Percentiles rank a stretch among this genome's conserved stretches.
Conservation (phyloP, 2,113 vertebrate species). For the Tursiops truncatus region DNA sequence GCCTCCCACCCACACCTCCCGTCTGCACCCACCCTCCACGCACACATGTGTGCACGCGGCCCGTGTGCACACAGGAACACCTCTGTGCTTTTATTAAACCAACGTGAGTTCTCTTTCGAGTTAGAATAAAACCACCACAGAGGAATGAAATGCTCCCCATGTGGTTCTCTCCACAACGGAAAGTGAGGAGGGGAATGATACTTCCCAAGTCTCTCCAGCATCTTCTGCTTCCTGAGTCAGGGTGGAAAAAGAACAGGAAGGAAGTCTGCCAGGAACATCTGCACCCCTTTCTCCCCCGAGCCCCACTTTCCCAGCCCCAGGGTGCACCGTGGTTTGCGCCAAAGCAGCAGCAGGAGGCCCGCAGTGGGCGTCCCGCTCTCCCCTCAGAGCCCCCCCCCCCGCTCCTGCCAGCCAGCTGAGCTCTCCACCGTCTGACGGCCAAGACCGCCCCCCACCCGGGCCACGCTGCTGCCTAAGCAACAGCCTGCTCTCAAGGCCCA, state of each 20-base stretch:
- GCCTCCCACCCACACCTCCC: background rate
- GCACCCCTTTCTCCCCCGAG: background rate
- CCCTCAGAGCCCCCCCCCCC: background rate
- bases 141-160: background rate
- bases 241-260: background rate
- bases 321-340: background rate
- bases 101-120: background rate
- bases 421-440: background rate
- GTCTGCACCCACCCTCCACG: background rate
- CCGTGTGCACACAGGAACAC: background rate
- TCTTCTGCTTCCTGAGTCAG: background rate
- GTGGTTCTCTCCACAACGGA: background rate
- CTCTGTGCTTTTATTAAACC: fast-evolving
- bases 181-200: background rate
- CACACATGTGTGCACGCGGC: too few relatives aligned
- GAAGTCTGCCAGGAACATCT: background rate
- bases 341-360: background rate
- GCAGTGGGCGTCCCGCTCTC: fast-evolving
- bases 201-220: background rate
- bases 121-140: too few relatives aligned
- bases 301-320: fast-evolving
- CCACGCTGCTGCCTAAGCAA: background rate
- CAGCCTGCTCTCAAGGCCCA: background rate
- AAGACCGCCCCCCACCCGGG: too few relatives aligned
- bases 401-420: background rate